A percentile compares a stretch with the other conserved stretches of the same genome.
These are phyloP conservation scores for Camelus dromedarius DNA, from an alignment of 2,113 vertebrate genomes.

Conservation along the genomic window DNA sequence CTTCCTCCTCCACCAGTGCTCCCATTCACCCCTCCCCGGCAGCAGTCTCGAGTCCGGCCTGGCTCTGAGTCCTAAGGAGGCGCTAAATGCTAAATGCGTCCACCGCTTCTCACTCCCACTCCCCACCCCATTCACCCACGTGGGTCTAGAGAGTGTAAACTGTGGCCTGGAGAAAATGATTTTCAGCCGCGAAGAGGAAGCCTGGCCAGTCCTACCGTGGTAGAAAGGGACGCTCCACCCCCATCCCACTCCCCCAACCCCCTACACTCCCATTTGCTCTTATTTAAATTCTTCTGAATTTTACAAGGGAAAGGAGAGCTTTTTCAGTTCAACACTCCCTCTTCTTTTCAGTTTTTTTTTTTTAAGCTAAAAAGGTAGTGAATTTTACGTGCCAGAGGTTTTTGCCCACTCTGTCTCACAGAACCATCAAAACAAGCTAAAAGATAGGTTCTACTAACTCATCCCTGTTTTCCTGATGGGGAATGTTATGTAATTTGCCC, in stretches of 20 bases:
- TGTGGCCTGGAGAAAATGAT: background rate
- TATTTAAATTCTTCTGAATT: background rate
- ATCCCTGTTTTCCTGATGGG: background rate
- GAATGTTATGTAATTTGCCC: background rate
- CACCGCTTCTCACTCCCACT: rapidly evolving
- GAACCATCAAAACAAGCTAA: background rate
- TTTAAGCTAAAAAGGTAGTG: background rate
- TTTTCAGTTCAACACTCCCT: background rate
- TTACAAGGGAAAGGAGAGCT: background rate
- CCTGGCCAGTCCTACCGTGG: background rate
- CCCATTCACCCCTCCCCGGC: rapidly evolving
- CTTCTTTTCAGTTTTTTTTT: background rate
- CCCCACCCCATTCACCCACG: background rate
- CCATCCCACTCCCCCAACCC: too few species aligned
- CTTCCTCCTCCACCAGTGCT: rapidly evolving
- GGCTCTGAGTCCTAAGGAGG: rapidly evolving
- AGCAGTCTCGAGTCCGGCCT: rapidly evolving
- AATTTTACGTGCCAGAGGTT: background rate
- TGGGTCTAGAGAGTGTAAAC: too few species aligned
- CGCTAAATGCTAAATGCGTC: rapidly evolving
- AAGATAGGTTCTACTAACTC: background rate
- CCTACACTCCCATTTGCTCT: background rate
- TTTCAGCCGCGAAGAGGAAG: background rate
- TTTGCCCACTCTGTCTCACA: background rate
- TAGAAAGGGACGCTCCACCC: too few species aligned